These are phyloP conservation scores for Lathronympha strigana DNA, from an alignment of 2,888 invertebrate species.

Conservation along the genomic window DNA sequence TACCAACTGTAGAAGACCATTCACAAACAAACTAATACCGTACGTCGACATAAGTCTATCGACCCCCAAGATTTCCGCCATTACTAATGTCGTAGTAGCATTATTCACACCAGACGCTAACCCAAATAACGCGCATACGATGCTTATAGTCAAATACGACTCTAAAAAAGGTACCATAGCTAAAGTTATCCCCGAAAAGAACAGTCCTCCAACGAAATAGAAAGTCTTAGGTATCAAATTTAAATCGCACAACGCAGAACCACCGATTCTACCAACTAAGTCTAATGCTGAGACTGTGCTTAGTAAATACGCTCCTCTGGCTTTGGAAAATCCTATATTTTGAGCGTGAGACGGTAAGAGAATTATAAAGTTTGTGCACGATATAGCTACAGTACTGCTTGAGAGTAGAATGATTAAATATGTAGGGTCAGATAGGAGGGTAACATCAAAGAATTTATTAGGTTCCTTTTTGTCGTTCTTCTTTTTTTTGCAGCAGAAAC, in stretches of 20 bases:
- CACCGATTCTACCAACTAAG: constrained; percentile 92
- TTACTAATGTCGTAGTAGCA: constrained; percentile 93
- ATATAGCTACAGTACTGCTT: constrained; percentile 93
- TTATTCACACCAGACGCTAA: constrained; percentile 93
- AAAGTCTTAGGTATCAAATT: constrained; percentile 91
- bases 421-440: constrained; percentile 89
- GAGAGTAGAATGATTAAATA: constrained; percentile 92
- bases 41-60: constrained; percentile 93
- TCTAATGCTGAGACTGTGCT: constrained; percentile 93
- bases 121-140: constrained; percentile 91
- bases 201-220: constrained; percentile 91
- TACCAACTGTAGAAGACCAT: constrained; percentile 90
- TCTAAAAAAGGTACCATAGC: constrained; percentile 87
- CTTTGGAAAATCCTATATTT: constrained; percentile 88
- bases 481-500: constrained; percentile 73
- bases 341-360: constrained; percentile 91
- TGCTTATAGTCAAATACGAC: constrained; percentile 85
- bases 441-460: constrained; percentile 89
- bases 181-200: constrained; percentile 90
- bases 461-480: constrained; percentile 56
- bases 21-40: constrained; percentile 93
- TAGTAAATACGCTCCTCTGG: constrained; percentile 88
- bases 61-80: constrained; percentile 94
- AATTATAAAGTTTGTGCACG: constrained; percentile 95
- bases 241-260: constrained; percentile 92